phyloP scores from a whole-genome alignment of 2,888 invertebrate genomes.

The Yponomeuta plumbellus region DNA sequence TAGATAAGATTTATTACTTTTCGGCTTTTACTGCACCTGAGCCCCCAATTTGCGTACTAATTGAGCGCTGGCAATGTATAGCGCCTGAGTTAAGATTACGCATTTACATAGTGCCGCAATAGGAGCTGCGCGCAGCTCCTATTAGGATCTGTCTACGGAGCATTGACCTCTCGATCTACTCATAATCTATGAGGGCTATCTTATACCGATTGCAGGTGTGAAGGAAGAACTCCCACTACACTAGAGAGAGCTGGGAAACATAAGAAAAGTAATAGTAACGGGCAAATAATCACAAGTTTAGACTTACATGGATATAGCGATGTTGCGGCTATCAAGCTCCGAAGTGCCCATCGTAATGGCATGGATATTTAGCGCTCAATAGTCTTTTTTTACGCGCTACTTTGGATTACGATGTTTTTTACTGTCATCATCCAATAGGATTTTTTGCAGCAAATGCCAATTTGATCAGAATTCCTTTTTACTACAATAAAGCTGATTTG shows the following conservation, averaged over 20 bases:
- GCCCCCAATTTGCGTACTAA: not conserved
- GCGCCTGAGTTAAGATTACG: not conserved
- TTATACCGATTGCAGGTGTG: not conserved
- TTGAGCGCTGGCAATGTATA: not conserved
- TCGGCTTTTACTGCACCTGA: not conserved
- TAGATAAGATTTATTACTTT: not conserved
- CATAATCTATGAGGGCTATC: not conserved
- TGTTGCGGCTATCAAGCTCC: conserved; percentile 67
- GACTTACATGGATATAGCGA: conserved; percentile 69
- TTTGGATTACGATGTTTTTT: conserved; percentile 53
- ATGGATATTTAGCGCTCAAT: conserved; percentile 43
- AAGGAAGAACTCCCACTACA: not conserved
- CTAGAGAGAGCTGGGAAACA: not conserved
- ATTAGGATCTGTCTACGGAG: not conserved
- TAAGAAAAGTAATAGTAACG: not conserved
- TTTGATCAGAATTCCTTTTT: conserved; percentile 2
- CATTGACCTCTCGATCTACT: not conserved
- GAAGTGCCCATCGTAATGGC: conserved; percentile 60
- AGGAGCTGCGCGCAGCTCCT: too few species aligned
- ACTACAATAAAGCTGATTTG: too few species aligned
- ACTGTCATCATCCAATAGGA: conserved; percentile 63
- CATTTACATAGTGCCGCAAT: not conserved
- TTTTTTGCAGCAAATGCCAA: conserved; percentile 42
- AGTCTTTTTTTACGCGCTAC: conserved; percentile 45
- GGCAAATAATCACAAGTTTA: conserved; percentile 6